phyloP scores from a whole-genome alignment of 2,113 vertebrate genomes.

The Mohoua ochrocephala region DNA sequence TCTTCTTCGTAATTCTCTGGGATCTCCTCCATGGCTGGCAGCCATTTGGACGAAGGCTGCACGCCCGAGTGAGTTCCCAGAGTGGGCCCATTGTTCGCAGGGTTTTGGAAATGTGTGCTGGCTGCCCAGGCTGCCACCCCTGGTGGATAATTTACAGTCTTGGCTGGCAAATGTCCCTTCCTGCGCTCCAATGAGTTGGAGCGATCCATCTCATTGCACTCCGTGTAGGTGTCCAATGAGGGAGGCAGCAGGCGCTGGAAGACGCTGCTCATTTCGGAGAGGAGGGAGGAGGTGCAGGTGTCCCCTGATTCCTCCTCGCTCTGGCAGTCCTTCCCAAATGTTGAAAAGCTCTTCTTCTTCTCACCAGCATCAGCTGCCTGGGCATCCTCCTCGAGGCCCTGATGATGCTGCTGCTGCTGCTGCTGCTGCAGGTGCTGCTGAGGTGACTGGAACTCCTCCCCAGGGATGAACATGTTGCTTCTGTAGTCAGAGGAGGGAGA shows the following conservation, averaged over 20 bases:
- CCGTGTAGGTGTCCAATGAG: constrained; percentile 82
- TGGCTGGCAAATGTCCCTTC: constrained; percentile 83
- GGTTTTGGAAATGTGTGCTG: constrained; percentile 94
- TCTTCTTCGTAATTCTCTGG: constrained; percentile 97
- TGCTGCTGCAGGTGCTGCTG: constrained; percentile 38
- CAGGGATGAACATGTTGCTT: constrained; percentile 94
- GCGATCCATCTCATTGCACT: constrained; percentile 78
- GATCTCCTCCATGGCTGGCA: constrained; percentile 99
- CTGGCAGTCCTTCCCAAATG: constrained; percentile 88
- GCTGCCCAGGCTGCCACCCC: constrained; percentile 96
- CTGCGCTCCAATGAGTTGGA: constrained; percentile 85
- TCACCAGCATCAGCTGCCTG: constrained; percentile 70
- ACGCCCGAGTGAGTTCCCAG: constrained; percentile 79
- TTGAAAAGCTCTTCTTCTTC: constrained; percentile 94
- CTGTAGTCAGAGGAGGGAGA: constrained; percentile 89
- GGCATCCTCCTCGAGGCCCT: constrained; percentile 77
- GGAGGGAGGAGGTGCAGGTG: constrained; percentile 82
- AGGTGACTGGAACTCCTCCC: constrained; percentile 80
- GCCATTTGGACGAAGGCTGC: constrained; percentile 90
- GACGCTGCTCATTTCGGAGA: constrained; percentile 95
- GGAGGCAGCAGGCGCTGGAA: constrained; percentile 91
- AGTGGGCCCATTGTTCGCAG: constrained; percentile 74
- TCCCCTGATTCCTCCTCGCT: constrained; percentile 57
- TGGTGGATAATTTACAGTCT: constrained; percentile 84
- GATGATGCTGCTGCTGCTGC: constrained; percentile 39